Evolutionary conservation across 2,113 vertebrate species (phyloP), one percentile per base, ranked within the genome.

Genomic region (Parus major): DNA sequence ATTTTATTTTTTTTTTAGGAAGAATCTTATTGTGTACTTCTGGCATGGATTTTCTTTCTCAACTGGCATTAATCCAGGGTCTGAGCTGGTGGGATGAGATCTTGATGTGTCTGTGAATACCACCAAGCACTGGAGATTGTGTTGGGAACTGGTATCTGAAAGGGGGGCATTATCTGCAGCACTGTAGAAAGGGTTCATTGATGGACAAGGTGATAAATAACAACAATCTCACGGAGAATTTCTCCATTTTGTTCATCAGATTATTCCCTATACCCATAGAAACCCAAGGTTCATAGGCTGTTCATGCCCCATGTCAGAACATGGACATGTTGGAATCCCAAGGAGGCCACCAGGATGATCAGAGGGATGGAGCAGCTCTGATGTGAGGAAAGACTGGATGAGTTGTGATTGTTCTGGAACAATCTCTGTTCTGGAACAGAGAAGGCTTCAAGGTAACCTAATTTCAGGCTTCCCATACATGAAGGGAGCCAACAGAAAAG

Each of bases 401-500:
- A 55, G 2, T 5, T 49, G 21, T 25, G 49, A 69, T 63, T 69
- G 29, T 13, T 69, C 55, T 39, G 39, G 39, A 39, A 12, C 39
- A 39, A 47, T 15, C 17, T 39, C 39, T 39, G 39, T 39, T 39
- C 47, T 61, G 63, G 22, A n/a, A 17, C 20, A 53, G 24, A 29
- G 20, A 75, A 55, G 52, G 22, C 55, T 83, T 63, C 24, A 25
- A 12, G 25, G 29, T 7, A 4, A 27, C 25, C 21, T 7, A 36
- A 69, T 23, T 82, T 12, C 31, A 47, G 55, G 14, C 4, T 23
- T 76, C 13, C 24, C 55, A 25, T 11, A 19, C 41, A 9, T 13
- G 18, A 35, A 42, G 15, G 7, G 5, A 76, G 18, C 15, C 0
- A 0, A 28, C 7, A 69, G 16, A 20, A 76, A 69, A 16, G 35